Conservation (phyloP, 2,797 vertebrate species). For the Bufotes viridis region DNA sequence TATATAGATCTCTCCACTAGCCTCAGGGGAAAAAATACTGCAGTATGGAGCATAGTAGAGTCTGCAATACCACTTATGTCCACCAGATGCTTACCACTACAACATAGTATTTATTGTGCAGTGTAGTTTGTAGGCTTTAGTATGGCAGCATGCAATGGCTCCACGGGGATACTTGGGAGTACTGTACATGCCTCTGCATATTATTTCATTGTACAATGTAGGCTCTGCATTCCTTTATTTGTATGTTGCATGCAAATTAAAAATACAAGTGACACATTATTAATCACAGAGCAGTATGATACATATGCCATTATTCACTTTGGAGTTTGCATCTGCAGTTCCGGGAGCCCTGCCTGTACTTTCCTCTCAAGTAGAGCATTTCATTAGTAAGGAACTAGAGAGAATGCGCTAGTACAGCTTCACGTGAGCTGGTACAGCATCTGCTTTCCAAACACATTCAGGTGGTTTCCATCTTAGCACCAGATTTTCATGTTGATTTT, state of each 20-base stretch:
- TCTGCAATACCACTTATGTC: not conserved
- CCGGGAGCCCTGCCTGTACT: conserved; percentile 8
- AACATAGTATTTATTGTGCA: not conserved
- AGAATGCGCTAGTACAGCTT: not conserved
- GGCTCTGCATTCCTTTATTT: not conserved
- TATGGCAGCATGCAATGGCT: not conserved
- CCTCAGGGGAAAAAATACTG: not conserved
- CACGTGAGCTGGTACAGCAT: not conserved
- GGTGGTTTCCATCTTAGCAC: not conserved
- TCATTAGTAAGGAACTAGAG: conserved; percentile 17
- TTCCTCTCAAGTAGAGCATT: conserved; percentile 21
- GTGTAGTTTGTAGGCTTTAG: not conserved
- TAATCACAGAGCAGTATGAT: conserved; percentile 21
- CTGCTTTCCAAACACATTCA: not conserved
- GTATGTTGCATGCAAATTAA: not conserved
- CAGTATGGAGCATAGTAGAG: not conserved
- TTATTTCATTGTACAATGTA: not conserved
- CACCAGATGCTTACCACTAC: not conserved
- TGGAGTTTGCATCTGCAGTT: conserved; percentile 18
- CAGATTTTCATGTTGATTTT: not conserved
- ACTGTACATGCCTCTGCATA: not conserved
- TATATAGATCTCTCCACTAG: not conserved
- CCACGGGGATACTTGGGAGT: not conserved
- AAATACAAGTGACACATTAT: not conserved
- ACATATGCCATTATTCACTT: conserved; percentile 5